Evolutionary conservation across 92 coral and sea anemone genomes (phyloP), one percentile per base, ranked within the genome.

Genomic region (Hydrozoanthus gracilis): DNA sequence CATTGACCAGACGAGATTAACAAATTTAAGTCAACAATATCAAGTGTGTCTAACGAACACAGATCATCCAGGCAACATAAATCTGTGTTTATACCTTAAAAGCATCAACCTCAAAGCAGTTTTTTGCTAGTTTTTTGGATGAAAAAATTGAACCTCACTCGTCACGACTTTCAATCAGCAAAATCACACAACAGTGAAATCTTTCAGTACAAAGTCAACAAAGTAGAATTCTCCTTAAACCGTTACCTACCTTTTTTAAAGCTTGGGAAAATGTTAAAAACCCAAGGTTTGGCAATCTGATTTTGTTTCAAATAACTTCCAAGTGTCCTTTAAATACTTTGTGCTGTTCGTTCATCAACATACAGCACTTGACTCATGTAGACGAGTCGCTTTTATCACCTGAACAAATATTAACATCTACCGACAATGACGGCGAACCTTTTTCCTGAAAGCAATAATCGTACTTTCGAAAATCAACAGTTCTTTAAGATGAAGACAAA

Each of bases 371-470:
- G 55, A 51, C 82, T 50, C 44, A 44, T 20, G n/a, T 7, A 58
- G 13, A 70, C 50, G 2, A 3, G 3, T 55, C 13, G 35, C 69
- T 56, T 46, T 9, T 60, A 17, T 20, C 82, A 77, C 82, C 82
- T 56, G 67, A 54, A 16, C 66, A 77, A 55, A 55, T 15, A 77
- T 9, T 8, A 68, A 54, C 82, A 56, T 77, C 18, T 56, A 61
- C 56, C 44, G 48, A 74, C 39, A 50, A 55, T 13, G 66, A 20
- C 48, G 69, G 82, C 82, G 50, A 54, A 11, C 49, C 18, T 77
- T 18, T 44, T 77, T 77, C 82, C 82, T 77, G 48, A 56, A 39
- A 77, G 14, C 3, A n/a, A 16, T 17, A 15, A 56, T 77, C 67
- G 47, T 48, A 77, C 50, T 77, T 35, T 77, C 51, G 39, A 55